Conservation (phyloP, 2,888 invertebrate species). For the Meganola albula region DNA sequence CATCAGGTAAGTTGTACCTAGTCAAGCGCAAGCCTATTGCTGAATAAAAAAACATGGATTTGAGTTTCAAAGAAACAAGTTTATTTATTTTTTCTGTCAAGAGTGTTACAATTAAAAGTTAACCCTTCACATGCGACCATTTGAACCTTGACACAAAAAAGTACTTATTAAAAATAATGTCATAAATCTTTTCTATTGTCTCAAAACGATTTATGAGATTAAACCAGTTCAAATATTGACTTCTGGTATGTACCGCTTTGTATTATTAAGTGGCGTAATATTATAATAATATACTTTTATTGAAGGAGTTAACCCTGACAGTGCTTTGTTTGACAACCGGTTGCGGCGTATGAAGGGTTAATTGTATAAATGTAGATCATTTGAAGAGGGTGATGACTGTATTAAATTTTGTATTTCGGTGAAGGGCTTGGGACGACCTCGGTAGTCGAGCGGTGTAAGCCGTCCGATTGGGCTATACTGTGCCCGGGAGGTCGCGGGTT, state of each 20-base stretch:
- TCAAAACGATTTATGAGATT: slow-evolving; percentile 32
- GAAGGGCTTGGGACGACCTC: too few relatives aligned
- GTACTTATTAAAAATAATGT: slow-evolving; percentile 23
- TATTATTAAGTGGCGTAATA: slow-evolving; percentile 46
- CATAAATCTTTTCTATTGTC: slow-evolving; percentile 44
- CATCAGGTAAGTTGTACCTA: too few relatives aligned
- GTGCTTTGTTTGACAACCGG: slow-evolving; percentile 24
- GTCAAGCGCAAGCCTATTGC: too few relatives aligned
- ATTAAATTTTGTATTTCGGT: slow-evolving; percentile 15
- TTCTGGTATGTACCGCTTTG: slow-evolving; percentile 49
- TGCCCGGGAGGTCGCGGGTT: too few relatives aligned
- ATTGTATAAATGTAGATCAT: slow-evolving; percentile 33
- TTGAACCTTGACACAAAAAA: too few relatives aligned
- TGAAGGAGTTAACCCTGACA: slow-evolving; percentile 29
- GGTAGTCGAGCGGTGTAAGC: too few relatives aligned
- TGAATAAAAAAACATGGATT: too few relatives aligned
- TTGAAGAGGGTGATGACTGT: slow-evolving; percentile 25
- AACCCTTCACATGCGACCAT: too few relatives aligned
- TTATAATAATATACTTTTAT: slow-evolving; percentile 43
- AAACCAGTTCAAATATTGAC: slow-evolving; percentile 43
- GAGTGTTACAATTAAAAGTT: too few relatives aligned
- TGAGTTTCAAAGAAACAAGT: too few relatives aligned
- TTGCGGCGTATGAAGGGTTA: slow-evolving; percentile 20
- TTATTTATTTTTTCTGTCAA: too few relatives aligned
- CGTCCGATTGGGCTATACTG: too few relatives aligned